Conservation (phyloP, 2,888 invertebrate genomes). For the Catocala sponsa region DNA sequence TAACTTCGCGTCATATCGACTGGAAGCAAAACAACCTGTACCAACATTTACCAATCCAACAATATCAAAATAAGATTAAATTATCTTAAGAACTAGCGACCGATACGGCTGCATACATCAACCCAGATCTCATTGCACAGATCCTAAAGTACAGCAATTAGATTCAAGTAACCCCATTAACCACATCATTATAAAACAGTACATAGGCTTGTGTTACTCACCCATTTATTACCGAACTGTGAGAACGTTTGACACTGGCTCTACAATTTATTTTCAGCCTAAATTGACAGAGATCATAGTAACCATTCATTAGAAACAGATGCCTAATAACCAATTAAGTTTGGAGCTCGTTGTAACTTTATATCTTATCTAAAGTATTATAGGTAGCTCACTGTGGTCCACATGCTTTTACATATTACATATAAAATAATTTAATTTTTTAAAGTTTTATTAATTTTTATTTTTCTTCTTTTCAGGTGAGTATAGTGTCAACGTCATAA, state of each 20-base stretch:
- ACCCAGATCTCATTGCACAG: conserved; percentile 9
- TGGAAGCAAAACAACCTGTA: too few relatives aligned
- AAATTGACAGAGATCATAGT: conserved; percentile 60
- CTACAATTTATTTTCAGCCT: conserved; percentile 46
- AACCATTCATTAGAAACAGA: conserved; percentile 77
- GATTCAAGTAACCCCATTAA: conserved; percentile 20
- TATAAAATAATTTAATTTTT: background rate
- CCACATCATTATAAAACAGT: conserved; percentile 18
- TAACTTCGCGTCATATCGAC: too few relatives aligned
- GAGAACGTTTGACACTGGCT: conserved; percentile 54
- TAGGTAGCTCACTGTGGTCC: conserved; percentile 23
- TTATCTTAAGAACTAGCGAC: too few relatives aligned
- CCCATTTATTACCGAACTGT: conserved; percentile 42
- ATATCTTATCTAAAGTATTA: conserved; percentile 45
- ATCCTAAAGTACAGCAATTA: conserved; percentile 23
- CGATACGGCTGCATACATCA: conserved; percentile 8
- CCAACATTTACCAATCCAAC: too few relatives aligned
- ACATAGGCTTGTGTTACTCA: conserved; percentile 22
- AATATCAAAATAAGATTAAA: too few relatives aligned
- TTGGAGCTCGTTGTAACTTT: conserved; percentile 40
- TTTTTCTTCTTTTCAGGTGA: conserved; percentile 58
- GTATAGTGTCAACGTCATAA: conserved; percentile 18
- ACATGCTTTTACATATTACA: conserved; percentile 15
- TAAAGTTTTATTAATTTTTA: conserved; percentile 1
- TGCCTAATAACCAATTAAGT: conserved; percentile 70